phyloP scores from a whole-genome alignment of 2,888 invertebrate species.

The Eupithecia inturbata region DNA sequence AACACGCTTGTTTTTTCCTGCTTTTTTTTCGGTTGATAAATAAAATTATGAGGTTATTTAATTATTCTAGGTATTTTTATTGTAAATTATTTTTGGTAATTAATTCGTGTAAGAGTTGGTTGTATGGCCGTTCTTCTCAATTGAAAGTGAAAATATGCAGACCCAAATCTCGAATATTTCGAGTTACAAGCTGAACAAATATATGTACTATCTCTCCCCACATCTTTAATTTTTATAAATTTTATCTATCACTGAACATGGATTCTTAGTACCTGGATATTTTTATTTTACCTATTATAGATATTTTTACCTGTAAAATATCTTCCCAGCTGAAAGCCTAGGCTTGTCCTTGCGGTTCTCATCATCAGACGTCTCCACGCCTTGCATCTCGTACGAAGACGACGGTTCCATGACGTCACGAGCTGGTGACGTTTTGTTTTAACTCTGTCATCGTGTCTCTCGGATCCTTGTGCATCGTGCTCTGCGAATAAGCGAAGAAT shows the following conservation, averaged over 20 bases:
- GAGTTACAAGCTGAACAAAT: neutral
- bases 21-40: neutral
- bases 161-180: no score
- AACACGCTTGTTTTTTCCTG: neutral
- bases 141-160: no score
- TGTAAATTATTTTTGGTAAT: no score
- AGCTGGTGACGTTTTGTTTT: conserved; percentile 36
- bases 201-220: neutral
- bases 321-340: conserved; percentile 69
- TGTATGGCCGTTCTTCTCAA: neutral
- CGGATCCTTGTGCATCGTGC: conserved; percentile 17
- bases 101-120: neutral
- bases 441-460: conserved; percentile 5
- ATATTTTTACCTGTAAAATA: conserved; percentile 74
- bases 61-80: no score
- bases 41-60: neutral
- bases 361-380: conserved; percentile 57
- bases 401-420: conserved; percentile 59
- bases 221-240: neutral
- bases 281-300: no score
- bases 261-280: neutral
- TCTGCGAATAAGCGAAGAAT: neutral
- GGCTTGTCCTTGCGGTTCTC: conserved; percentile 60
- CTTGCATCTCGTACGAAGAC: conserved; percentile 72
- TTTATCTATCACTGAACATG: neutral